Base-by-base conservation (phyloP, 2,888 invertebrate species). In the Anticlea derivata region DNA sequence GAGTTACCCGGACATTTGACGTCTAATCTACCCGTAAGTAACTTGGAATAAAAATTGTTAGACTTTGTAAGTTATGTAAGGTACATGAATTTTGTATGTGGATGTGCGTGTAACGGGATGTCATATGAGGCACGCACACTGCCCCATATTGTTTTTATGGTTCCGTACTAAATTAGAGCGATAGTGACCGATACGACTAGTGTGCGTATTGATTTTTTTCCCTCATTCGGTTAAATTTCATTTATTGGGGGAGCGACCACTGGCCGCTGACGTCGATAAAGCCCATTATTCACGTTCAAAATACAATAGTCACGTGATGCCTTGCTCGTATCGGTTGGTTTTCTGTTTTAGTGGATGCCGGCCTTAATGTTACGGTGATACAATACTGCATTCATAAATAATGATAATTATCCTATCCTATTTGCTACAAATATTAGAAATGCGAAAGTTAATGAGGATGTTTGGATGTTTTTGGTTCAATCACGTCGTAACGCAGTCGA, bases 221-320 rank as follows among this genome's bases (percentile, higher is more conserved):
- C 89, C 85, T 88, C 89, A 88, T 88, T 87, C 88, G 83, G 90
- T 87, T 85, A 88, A 90, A 90, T 89, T 90, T 89, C 88, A 88
- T 89, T 89, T 89, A 89, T 89, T 83, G 84, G 83, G 87, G 88
- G 89, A 85, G 84, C 79, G 79, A 75, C 71, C 75, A 77, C 22
- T 47, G 70, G 71, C 68, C 58, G 65, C 79, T 76, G 78, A 68
- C 13, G 72, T 55, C 62, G 66, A 61, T 64, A 65, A 61, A 54
- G 39, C 17, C 17, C 17, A 29, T 39, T 39, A 39, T 29, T 11
- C 10, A 37, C 23, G 11, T 17, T 3, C 17, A 3, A 17, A 17
- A 4, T 17, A 17, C 17, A n/a, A n/a, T n/a, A n/a, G n/a, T n/a
- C n/a, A n/a, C n/a, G n/a, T n/a, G n/a, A n/a, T n/a, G n/a, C n/a